Conservation (phyloP, 1,140 invertebrate species). For the Aporrectodea caliginosa region DNA sequence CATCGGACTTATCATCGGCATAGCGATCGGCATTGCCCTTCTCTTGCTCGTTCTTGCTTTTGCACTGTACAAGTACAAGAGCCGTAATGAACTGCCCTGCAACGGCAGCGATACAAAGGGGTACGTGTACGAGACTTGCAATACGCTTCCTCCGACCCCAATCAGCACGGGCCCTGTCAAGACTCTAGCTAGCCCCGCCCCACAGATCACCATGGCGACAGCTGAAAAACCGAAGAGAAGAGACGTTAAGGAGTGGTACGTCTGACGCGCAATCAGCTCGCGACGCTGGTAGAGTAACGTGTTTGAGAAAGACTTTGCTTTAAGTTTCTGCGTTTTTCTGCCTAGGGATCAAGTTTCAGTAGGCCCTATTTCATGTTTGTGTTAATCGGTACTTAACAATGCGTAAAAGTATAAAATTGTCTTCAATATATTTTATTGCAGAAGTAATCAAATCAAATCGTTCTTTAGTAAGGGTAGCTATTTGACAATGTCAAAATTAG, state of each 20-base stretch:
- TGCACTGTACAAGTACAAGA: slow-evolving; percentile 79
- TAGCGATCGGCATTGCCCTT: slow-evolving; percentile 24
- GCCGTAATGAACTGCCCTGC: slow-evolving; percentile 74
- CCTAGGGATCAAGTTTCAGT: too few relatives aligned
- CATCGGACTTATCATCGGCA: slow-evolving; percentile 32
- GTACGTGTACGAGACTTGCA: slow-evolving; percentile 42
- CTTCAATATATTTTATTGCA: too few relatives aligned
- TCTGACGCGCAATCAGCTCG: too few relatives aligned
- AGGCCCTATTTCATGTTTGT: too few relatives aligned
- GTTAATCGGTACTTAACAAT: too few relatives aligned
- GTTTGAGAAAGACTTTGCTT: too few relatives aligned
- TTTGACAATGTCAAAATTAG: too few relatives aligned
- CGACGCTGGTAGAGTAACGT: too few relatives aligned
- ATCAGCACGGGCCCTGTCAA: not conserved
- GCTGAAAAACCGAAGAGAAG: slow-evolving; percentile 67
- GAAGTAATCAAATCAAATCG: too few relatives aligned
- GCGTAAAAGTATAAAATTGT: too few relatives aligned
- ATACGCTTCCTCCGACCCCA: slow-evolving; percentile 15
- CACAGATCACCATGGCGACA: slow-evolving; percentile 34
- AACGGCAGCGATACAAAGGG: slow-evolving; percentile 76
- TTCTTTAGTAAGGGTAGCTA: too few relatives aligned
- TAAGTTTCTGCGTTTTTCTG: too few relatives aligned
- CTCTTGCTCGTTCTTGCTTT: slow-evolving; percentile 70
- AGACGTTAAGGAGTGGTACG: slow-evolving; percentile 91
- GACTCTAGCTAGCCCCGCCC: slow-evolving; percentile 31